These are phyloP conservation scores for Xiphophorus hellerii DNA, from an alignment of 2,113 vertebrate species.

Conservation along the genomic window DNA sequence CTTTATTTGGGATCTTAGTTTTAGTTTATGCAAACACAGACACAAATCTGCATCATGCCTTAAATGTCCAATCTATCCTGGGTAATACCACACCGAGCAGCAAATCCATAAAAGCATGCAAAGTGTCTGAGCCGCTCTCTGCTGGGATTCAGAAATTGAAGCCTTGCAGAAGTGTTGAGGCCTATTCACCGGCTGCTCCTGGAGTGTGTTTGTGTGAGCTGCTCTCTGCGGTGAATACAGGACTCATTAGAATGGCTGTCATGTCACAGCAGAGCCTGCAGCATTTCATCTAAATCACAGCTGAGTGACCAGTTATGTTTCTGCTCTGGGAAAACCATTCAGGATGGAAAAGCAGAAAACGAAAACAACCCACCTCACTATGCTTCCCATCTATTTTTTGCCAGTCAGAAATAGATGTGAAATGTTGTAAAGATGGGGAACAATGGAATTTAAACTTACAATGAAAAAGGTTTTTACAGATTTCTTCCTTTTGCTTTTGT, in stretches of 20 bases:
- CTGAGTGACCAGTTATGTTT: conserved; percentile 36
- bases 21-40: conserved; percentile 7
- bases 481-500: too few species aligned
- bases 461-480: too few species aligned
- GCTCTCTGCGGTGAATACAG: conserved; percentile 64
- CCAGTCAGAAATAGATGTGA: conserved; percentile 40
- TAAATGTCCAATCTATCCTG: background rate
- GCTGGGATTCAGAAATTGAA: conserved; percentile 10
- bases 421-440: conserved; percentile 47
- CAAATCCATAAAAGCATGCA: conserved; percentile 12
- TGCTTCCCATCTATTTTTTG: conserved; percentile 15
- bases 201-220: conserved; percentile 38
- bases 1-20: background rate
- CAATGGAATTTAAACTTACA: too few species aligned
- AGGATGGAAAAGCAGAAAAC: conserved; percentile 35
- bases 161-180: conserved; percentile 30
- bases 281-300: conserved; percentile 47
- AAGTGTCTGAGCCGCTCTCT: background rate
- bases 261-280: conserved; percentile 62
- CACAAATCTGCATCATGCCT: conserved; percentile 8
- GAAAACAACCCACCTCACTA: background rate
- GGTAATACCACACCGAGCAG: background rate
- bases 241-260: conserved; percentile 75
- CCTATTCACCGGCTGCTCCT: conserved; percentile 27
- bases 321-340: conserved; percentile 18